Percentiles rank a stretch among this genome's conserved stretches.
These are phyloP conservation scores for Ceratosolen solmsi DNA, from an alignment of 1,140 invertebrate genomes.

Conservation along the genomic window DNA sequence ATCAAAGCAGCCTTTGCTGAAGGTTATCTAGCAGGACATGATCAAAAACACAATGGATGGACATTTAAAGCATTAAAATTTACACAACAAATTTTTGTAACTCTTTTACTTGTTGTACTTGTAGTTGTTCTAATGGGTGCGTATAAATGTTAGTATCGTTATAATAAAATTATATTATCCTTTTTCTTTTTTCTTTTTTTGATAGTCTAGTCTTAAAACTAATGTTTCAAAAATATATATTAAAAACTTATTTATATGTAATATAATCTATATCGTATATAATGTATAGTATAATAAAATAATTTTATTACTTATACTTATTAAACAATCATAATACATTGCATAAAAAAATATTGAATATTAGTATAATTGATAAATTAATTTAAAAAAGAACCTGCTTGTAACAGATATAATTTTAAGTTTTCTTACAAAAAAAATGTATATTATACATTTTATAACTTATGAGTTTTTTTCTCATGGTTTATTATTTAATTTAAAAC, in stretches of 20 bases:
- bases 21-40: conserved; percentile 84
- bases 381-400: too few species aligned
- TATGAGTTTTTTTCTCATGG: neutral
- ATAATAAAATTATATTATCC: conserved; percentile 2
- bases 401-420: too few species aligned
- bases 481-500: too few species aligned
- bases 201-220: neutral
- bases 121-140: conserved; percentile 51
- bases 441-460: too few species aligned
- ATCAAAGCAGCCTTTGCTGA: conserved; percentile 92
- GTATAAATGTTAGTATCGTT: conserved; percentile 60
- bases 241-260: neutral
- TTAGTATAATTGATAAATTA: too few species aligned
- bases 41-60: conserved; percentile 76
- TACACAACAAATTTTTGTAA: conserved; percentile 73
- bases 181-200: neutral
- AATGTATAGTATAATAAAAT: too few species aligned
- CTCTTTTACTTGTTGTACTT: conserved; percentile 18
- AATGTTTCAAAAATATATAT: neutral
- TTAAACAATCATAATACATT: too few species aligned
- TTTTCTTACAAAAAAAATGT: too few species aligned
- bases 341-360: too few species aligned
- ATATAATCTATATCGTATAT: too few species aligned
- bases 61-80: conserved; percentile 82
- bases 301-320: neutral